Conservation (phyloP, 2,797 vertebrate species). For the Sardinella longiceps region DNA sequence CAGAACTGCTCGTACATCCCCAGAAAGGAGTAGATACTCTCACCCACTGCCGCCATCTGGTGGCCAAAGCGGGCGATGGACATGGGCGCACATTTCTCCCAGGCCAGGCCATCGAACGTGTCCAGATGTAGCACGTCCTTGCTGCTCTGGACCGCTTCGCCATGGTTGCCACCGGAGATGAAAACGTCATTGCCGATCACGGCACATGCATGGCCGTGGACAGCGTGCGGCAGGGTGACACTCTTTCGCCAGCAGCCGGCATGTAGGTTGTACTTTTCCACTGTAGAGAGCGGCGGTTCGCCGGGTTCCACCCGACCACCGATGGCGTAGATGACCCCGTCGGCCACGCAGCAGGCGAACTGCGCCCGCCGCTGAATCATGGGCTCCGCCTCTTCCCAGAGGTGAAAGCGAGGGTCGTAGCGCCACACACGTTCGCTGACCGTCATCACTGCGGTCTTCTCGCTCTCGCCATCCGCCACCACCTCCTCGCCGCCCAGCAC, state of each 20-base stretch:
- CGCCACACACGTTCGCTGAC: slow-evolving; percentile 84
- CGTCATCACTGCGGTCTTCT: slow-evolving; percentile 49
- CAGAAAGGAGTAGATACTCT: slow-evolving; percentile 85
- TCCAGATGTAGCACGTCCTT: slow-evolving; percentile 81
- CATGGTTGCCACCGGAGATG: slow-evolving; percentile 84
- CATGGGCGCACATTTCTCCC: slow-evolving; percentile 86
- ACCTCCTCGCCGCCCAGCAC: slow-evolving; percentile 83
- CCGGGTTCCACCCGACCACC: slow-evolving; percentile 75
- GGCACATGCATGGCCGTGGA: slow-evolving; percentile 86
- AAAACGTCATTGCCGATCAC: slow-evolving; percentile 78
- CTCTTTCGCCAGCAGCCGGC: slow-evolving; percentile 80
- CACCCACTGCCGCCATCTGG: slow-evolving; percentile 82
- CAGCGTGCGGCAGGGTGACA: slow-evolving; percentile 72
- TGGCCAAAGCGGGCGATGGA: slow-evolving; percentile 89
- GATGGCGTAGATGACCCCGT: slow-evolving; percentile 80
- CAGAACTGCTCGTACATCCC: slow-evolving; percentile 93
- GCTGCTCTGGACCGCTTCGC: slow-evolving; percentile 71
- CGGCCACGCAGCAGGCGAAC: slow-evolving; percentile 84
- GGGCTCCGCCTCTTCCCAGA: slow-evolving; percentile 77
- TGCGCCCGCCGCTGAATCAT: slow-evolving; percentile 85
- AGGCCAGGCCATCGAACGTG: slow-evolving; percentile 62
- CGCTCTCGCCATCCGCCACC: slow-evolving; percentile 57
- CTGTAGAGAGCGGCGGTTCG: slow-evolving; percentile 73
- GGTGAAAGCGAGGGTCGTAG: slow-evolving; percentile 88
- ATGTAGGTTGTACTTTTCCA: slow-evolving; percentile 85